A percentile compares a stretch with the other conserved stretches of the same genome.
Conservation (phyloP, 2,797 vertebrate genomes). For the Microctenopoma lineatum region DNA sequence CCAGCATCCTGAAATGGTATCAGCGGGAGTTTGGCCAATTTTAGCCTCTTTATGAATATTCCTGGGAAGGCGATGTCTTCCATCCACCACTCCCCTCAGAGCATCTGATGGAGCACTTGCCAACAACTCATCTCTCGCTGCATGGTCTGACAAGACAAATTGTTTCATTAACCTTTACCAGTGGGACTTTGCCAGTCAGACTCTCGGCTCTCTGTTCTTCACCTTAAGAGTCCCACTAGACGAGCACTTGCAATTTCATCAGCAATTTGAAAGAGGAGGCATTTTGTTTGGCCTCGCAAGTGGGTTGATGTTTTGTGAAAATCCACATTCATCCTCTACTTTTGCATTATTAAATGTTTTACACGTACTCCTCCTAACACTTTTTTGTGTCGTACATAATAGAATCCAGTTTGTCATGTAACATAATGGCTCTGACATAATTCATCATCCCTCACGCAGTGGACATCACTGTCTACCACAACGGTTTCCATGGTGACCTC, state of each 20-base stretch:
- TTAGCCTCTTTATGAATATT: slow-evolving; percentile 70
- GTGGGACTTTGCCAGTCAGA: slow-evolving; percentile 52
- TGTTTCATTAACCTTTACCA: slow-evolving; percentile 73
- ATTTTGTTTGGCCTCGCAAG: slow-evolving; percentile 15
- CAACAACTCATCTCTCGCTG: slow-evolving; percentile 58
- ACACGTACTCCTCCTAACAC: slow-evolving; percentile 21
- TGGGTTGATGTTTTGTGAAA: neutral
- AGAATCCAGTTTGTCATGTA: slow-evolving; percentile 11
- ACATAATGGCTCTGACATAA: slow-evolving; percentile 16
- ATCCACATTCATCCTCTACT: neutral
- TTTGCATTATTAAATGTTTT: slow-evolving; percentile 1
- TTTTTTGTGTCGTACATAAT: slow-evolving; percentile 13
- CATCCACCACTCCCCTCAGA: slow-evolving; percentile 66
- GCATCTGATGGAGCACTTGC: slow-evolving; percentile 62
- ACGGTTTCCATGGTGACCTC: slow-evolving; percentile 97
- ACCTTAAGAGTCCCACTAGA: slow-evolving; percentile 36
- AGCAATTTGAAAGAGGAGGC: neutral
- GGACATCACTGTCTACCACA: slow-evolving; percentile 98
- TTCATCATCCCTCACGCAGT: slow-evolving; percentile 79
- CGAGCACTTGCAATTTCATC: slow-evolving; percentile 25
- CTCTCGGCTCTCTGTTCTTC: slow-evolving; percentile 29
- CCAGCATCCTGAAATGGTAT: slow-evolving; percentile 49
- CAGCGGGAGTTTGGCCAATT: slow-evolving; percentile 67
- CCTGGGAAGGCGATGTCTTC: slow-evolving; percentile 41
- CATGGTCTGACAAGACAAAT: slow-evolving; percentile 69